phyloP scores from a whole-genome alignment of 2,797 vertebrate species.

The Mus caroli region DNA sequence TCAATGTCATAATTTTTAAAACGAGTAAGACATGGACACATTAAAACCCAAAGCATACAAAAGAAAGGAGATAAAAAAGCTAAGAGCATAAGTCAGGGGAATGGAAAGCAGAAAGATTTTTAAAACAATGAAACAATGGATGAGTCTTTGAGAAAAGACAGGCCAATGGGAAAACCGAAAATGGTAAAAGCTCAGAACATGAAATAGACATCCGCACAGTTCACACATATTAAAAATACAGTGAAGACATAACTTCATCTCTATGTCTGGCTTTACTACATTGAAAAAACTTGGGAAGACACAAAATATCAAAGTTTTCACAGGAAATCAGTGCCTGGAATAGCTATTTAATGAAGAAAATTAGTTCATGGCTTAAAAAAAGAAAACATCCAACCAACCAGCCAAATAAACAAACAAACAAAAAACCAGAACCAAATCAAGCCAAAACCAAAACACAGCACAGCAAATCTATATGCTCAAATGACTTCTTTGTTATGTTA shows the following conservation, averaged over 20 bases:
- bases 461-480: background rate
- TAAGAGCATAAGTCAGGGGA: background rate
- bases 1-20: background rate
- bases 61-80: background rate
- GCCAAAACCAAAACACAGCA: background rate
- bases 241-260: background rate
- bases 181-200: background rate
- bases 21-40: background rate
- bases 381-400: background rate
- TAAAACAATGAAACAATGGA: background rate
- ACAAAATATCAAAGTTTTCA: background rate
- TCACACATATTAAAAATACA: background rate
- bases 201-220: background rate
- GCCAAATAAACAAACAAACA: background rate
- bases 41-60: background rate
- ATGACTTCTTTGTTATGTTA: background rate
- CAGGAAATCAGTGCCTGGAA: background rate
- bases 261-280: background rate
- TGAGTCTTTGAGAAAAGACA: conserved; percentile 17
- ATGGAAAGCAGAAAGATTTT: background rate
- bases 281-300: background rate
- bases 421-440: background rate
- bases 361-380: conserved; percentile 30
- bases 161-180: background rate
- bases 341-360: conserved; percentile 29